Evolutionary conservation across 2,113 vertebrate genomes (phyloP), one percentile per base, ranked within the genome.

Genomic region (Carollia perspicillata): DNA sequence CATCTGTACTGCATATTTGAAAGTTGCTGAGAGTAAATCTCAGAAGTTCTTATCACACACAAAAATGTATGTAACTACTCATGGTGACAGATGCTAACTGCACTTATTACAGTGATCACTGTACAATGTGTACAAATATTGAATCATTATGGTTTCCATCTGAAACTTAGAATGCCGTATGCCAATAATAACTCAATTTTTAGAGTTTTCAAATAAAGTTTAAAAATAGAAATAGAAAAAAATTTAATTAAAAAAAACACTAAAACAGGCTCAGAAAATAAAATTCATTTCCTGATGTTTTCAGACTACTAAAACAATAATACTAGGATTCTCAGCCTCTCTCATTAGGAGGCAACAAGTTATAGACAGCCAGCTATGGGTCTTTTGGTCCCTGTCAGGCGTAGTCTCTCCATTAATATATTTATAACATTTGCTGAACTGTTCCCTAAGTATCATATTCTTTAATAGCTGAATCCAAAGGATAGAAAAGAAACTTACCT

Each of bases 401-500:
- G 49, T 42, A 30, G 11, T 37, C 35, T 87, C 49, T 51, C 55
- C 40, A 53, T n/a, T 58, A 23, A 58, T 18, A 74, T 35, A 47
- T 11, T 85, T 44, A 93, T 2, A 87, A 53, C 1, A 66, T 40
- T 6, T 49, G 49, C 71, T 63, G 51, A 91, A 42, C 6, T 68
- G 20, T 9, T 81, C 69, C 79, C 63, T 92, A 40, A 28, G n/a
- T 44, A 93, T 77, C 28, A 68, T 77, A 68, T 65, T 60, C 44
- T 71, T 90, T 75, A 90, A 79, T 6, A 81, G 47, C 22, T 66
- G 66, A 96, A 84, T 65, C 17, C 47, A 80, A 94, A 80, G 30
- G 65, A 28, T 42, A 83, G 35, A 40, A 95, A 95, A 97, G 87
- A 89, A 94, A 60, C 55, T 98, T 78, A 96, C 90, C 86, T 84